phyloP scores from a whole-genome alignment of 2,888 invertebrate genomes.

The Nomada fabriciana region DNA sequence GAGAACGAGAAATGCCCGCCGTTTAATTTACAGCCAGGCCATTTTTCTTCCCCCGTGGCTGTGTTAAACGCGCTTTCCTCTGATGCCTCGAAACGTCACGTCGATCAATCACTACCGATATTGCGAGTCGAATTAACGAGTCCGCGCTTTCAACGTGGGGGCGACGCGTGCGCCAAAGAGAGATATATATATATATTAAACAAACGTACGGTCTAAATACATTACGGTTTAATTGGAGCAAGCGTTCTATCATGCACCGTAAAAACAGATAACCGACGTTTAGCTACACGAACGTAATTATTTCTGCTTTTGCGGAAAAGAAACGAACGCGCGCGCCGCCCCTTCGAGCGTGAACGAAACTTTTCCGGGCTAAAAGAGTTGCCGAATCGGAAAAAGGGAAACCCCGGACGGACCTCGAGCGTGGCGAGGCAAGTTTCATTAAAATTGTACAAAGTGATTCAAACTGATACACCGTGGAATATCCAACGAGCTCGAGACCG shows the following conservation, averaged over 20 bases:
- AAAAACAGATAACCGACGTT: constrained; percentile 32
- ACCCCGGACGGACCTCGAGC: constrained; percentile 2
- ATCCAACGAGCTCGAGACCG: too few species aligned
- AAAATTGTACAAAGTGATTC: constrained; percentile 2
- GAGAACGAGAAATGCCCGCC: not conserved
- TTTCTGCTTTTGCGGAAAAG: constrained; percentile 38
- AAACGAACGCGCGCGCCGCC: constrained; percentile 19
- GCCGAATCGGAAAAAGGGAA: constrained; percentile 52
- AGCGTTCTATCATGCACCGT: constrained; percentile 22
- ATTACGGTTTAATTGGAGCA: constrained; percentile 46
- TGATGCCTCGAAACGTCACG: not conserved
- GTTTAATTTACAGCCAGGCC: not conserved
- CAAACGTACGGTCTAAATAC: constrained; percentile 26
- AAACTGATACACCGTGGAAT: not conserved
- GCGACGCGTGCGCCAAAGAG: too few species aligned
- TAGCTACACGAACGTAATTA: constrained; percentile 49
- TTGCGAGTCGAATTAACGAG: constrained; percentile 1
- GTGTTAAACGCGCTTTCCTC: not conserved
- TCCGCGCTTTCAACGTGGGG: not conserved
- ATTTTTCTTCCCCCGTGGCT: constrained; percentile 11
- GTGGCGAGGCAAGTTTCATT: constrained; percentile 21
- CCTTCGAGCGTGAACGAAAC: constrained; percentile 49
- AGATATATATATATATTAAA: constrained; percentile 17
- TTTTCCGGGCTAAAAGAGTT: constrained; percentile 55
- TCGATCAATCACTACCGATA: constrained; percentile 37